Evolutionary conservation across 1,140 invertebrate genomes (phyloP).

Genomic region (Drosophila bipectinata): DNA sequence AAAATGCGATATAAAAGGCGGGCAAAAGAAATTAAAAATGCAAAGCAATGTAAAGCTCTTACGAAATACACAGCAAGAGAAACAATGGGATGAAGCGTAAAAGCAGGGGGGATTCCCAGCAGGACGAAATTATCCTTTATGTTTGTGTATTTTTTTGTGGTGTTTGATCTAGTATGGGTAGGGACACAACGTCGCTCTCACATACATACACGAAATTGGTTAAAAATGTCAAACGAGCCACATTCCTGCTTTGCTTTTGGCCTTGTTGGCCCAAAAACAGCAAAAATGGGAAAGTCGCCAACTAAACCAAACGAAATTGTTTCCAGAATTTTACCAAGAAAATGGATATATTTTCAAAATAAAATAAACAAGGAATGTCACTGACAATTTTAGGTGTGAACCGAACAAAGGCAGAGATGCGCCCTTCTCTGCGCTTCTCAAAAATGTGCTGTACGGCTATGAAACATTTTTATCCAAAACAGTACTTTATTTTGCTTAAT

Average conservation of each 20-base stretch:
- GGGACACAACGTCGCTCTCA: not conserved
- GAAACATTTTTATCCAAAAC: no score
- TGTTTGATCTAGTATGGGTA: slow-evolving; percentile 9
- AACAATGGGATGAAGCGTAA: slow-evolving; percentile 1
- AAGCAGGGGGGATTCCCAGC: not conserved
- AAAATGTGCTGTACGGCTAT: not conserved
- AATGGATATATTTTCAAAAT: not conserved
- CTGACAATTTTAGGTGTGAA: not conserved
- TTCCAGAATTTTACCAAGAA: not conserved
- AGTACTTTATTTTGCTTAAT: no score
- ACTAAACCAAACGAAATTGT: slow-evolving; percentile 1
- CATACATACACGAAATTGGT: slow-evolving; percentile 32
- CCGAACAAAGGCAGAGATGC: no score
- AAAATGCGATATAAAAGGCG: slow-evolving; percentile 61
- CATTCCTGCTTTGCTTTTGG: slow-evolving; percentile 6
- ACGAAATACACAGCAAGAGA: slow-evolving; percentile 1
- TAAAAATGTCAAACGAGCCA: slow-evolving; percentile 62
- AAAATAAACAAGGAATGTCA: not conserved
- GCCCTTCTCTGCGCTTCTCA: not conserved
- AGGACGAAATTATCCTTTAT: slow-evolving; percentile 9
- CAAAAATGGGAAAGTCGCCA: not conserved
- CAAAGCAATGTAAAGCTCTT: slow-evolving; percentile 42
- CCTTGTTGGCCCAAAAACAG: slow-evolving; percentile 7
- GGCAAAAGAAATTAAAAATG: slow-evolving; percentile 66
- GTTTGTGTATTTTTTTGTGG: not conserved